Base-by-base conservation (phyloP, 2,888 invertebrate species). In the Cabera pusaria region DNA sequence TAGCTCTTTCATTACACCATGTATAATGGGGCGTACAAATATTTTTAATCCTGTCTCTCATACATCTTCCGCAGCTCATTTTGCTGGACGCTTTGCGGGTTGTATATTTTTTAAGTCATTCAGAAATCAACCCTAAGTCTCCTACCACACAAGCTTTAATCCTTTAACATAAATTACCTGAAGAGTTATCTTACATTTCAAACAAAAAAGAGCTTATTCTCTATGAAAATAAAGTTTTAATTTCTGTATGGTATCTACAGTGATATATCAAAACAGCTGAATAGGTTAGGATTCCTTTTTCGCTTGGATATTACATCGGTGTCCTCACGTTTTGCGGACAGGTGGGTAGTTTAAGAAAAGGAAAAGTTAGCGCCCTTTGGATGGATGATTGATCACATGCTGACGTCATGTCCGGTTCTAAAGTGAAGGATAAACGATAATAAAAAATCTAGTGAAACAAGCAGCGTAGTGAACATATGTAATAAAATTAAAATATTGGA, bases 1-100 rank as follows among this genome's bases (percentile, higher is more conserved):
- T 71, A 72, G 76, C 72, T 69, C 73, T 85, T 86, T 85, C 87
- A 87, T 87, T 86, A 85, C 86, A 79, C 70, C 68, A 67, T 82
- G 84, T 83, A 87, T 87, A 87, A 87, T 87, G 86, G 86, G 71
- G 70, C 86, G 84, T 79, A 84, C 87, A 86, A 87, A 87, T 86
- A 87, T 87, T 87, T 87, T 87, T 87, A 87, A 87, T 87, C 87
- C 86, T 70, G 67, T 65, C 70, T 77, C 80, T 76, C 87, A 86
- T 86, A 87, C 85, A 85, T 87, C 86, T 86, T 86, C 75, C 75
- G 80, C 71, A 81, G 84, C 85, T 86, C 86, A 86, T 86, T 85
- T 85, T 75, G 80, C 72, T 68, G 77, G 73, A 71, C 79, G 71
- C 66, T 73, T 72, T 75, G 74, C 73, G 21, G 76, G 68, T 64